Percentiles rank a stretch among this genome's conserved stretches.
These are phyloP conservation scores for Cataglyphis rosenhaueri DNA, from an alignment of 2,888 invertebrate species.

Conservation along the genomic window DNA sequence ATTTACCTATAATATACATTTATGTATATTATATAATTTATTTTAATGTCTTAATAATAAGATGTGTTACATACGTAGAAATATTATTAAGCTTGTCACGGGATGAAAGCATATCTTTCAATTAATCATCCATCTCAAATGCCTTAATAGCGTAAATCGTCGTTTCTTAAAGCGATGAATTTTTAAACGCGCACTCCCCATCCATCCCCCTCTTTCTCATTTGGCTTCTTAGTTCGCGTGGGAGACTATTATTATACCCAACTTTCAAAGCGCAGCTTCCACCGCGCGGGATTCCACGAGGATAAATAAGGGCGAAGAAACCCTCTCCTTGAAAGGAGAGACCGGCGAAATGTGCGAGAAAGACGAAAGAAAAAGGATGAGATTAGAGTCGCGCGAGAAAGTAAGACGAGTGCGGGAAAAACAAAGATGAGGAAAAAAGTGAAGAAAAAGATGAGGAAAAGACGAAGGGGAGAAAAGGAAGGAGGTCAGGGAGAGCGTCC, in stretches of 20 bases:
- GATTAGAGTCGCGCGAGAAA: slow-evolving; percentile 41
- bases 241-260: slow-evolving; percentile 26
- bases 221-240: slow-evolving; percentile 38
- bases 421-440: slow-evolving; percentile 19
- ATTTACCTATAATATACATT: neutral
- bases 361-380: slow-evolving; percentile 22
- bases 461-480: slow-evolving; percentile 29
- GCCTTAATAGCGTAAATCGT: slow-evolving; percentile 32
- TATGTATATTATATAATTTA: neutral
- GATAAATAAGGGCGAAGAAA: slow-evolving; percentile 44
- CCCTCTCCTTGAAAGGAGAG: neutral
- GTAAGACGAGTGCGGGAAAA: slow-evolving; percentile 22
- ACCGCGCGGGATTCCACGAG: slow-evolving; percentile 40
- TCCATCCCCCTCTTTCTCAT: slow-evolving; percentile 14
- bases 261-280: slow-evolving; percentile 26
- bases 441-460: neutral
- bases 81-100: neutral
- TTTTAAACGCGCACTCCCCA: slow-evolving; percentile 20
- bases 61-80: neutral
- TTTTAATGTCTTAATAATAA: neutral
- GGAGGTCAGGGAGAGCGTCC: slow-evolving; percentile 54
- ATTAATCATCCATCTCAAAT: neutral
- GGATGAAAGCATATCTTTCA: neutral
- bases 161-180: slow-evolving; percentile 19
- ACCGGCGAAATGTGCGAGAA: neutral